Evolutionary conservation across 1,140 invertebrate species (phyloP), one percentile per base, ranked within the genome.

Genomic region (Hydropsyche tenuis): DNA sequence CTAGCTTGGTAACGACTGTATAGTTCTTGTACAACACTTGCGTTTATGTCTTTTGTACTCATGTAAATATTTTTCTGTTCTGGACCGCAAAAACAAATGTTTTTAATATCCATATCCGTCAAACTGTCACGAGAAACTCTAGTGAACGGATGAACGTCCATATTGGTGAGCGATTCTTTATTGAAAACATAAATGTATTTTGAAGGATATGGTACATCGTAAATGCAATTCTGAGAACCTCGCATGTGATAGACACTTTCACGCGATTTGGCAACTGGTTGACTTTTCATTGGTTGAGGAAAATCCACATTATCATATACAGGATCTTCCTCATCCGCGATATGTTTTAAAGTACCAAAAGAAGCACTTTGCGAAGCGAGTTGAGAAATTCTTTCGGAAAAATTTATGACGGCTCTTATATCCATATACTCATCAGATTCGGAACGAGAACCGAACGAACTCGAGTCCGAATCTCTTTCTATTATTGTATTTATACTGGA

Each of bases 101-200:
- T 82, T 12, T 82, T 84, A 79, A 79, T 82, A 77, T 82, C 80
- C 73, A 81, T 81, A 45, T 82, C 81, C 70, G 81, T 79, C n/a
- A 30, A 16, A 7, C 7, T 1, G 1, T 80, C 68, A 66, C 81
- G 81, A 7, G 78, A 75, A 1, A 80, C 73, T 79, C 81, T 82
- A 9, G 76, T 78, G 73, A 83, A 81, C 4, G 81, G 80, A 60
- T 78, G 74, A 22, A 77, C 78, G 22, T 82, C 11, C 4, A 37
- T 80, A 71, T 78, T 77, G 51, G 79, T 79, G 25, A 84, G 77
- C 14, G 82, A 82, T 20, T 86, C 83, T 71, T 80, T 82, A 78
- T 86, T 86, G 62, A 85, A 85, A 74, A 84, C 79, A 71, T 84
- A 81, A 72, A 86, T 82, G 78, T 84, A 83, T 71, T 85, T 82